Percentiles rank a stretch among this genome's conserved stretches.
Conservation (phyloP, 2,113 vertebrate genomes). For the Pavo muticus region DNA sequence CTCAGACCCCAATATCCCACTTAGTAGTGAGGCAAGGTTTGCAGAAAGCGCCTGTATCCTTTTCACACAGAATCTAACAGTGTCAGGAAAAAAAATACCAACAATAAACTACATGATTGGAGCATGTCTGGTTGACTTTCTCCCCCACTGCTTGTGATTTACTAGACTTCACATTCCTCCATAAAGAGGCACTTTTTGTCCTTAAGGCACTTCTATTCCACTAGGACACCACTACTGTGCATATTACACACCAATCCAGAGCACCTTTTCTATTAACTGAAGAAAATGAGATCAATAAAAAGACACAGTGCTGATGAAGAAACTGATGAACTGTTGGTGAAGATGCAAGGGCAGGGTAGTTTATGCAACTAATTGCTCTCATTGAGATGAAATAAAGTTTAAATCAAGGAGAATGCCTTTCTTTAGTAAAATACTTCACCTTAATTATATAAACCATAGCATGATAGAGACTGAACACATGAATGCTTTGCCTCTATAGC, state of each 20-base stretch:
- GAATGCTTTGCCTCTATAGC: constrained; percentile 9
- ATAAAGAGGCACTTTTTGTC: not conserved
- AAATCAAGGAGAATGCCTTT: constrained; percentile 39
- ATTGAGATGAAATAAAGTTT: constrained; percentile 20
- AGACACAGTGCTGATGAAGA: not conserved
- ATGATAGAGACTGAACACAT: constrained; percentile 27
- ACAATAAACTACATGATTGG: not conserved
- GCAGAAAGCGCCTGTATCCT: not conserved
- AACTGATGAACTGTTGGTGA: not conserved
- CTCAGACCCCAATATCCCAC: not conserved
- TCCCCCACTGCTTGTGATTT: not conserved
- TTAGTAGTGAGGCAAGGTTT: not conserved
- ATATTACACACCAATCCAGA: not conserved
- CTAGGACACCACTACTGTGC: not conserved
- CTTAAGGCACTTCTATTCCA: not conserved
- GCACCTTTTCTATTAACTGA: not conserved
- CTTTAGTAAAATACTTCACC: constrained; percentile 21
- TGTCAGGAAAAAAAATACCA: not conserved
- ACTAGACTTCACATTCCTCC: not conserved
- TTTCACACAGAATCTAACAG: not conserved
- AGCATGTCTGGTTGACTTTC: not conserved
- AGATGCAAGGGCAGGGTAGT: constrained; percentile 16
- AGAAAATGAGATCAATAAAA: not conserved
- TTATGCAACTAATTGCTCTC: constrained; percentile 13
- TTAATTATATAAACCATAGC: not conserved